These are phyloP conservation scores for Lepidocyrtoides sp. DNA, from an alignment of 2,888 invertebrate genomes.

Conservation along the genomic window DNA sequence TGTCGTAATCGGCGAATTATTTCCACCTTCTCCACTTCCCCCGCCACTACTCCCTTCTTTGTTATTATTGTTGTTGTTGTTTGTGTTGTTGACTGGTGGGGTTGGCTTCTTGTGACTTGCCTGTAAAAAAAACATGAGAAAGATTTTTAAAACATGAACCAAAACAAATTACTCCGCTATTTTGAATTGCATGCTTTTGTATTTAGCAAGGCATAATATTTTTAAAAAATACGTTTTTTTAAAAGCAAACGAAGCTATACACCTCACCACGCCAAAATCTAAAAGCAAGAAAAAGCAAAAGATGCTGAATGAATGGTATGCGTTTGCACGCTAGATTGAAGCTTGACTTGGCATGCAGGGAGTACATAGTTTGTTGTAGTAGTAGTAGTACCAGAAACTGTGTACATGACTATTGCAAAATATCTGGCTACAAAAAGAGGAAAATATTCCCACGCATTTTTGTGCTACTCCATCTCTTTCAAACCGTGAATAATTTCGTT, in stretches of 20 bases:
- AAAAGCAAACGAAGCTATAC: neutral
- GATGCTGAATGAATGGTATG: neutral
- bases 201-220: neutral
- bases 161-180: neutral
- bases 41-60: slow-evolving; percentile 75
- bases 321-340: neutral
- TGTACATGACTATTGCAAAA: slow-evolving; percentile 26
- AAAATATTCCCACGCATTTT: slow-evolving; percentile 76
- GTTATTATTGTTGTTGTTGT: slow-evolving; percentile 79
- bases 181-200: slow-evolving; percentile 4
- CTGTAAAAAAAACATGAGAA: slow-evolving; percentile 65
- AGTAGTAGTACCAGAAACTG: neutral
- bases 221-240: neutral
- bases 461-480: slow-evolving; percentile 68
- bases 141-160: slow-evolving; percentile 12
- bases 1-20: slow-evolving; percentile 67
- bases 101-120: slow-evolving; percentile 83
- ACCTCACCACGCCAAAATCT: neutral
- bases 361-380: neutral
- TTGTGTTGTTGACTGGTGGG: slow-evolving; percentile 76
- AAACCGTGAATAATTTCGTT: slow-evolving; percentile 72
- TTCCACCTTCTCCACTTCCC: slow-evolving; percentile 75
- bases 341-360: neutral
- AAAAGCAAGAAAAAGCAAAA: neutral
- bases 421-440: slow-evolving; percentile 26